A percentile compares a stretch with the other conserved stretches of the same genome.
These are phyloP conservation scores for Phaonia tiefii DNA, from an alignment of 2,888 invertebrate species.

Conservation along the genomic window DNA sequence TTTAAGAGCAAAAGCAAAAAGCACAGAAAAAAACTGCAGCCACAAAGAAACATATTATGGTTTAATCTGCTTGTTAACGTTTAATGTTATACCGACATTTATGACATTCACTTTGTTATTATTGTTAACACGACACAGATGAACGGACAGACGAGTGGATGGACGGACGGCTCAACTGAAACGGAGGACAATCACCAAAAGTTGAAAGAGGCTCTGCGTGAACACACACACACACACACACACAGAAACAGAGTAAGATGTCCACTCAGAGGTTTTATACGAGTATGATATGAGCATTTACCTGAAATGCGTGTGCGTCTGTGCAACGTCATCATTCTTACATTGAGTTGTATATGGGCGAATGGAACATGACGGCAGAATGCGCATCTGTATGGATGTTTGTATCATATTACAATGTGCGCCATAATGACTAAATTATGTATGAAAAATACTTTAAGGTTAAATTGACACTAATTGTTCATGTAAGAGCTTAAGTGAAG, in stretches of 20 bases:
- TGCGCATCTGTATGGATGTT: neutral
- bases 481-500: neutral
- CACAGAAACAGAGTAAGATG: constrained; percentile 9
- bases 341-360: neutral
- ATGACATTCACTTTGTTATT: constrained; percentile 51
- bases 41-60: constrained; percentile 26
- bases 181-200: constrained; percentile 14
- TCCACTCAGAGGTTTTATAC: neutral
- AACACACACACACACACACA: neutral
- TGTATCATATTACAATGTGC: constrained; percentile 49
- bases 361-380: neutral
- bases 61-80: constrained; percentile 60
- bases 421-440: constrained; percentile 42
- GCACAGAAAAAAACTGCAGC: constrained; percentile 12
- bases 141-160: neutral
- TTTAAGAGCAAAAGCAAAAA: neutral
- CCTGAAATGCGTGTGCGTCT: neutral
- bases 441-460: constrained; percentile 21
- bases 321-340: neutral
- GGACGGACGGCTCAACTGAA: neutral
- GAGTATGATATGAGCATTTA: no score
- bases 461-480: constrained; percentile 31
- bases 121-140: constrained; percentile 34
- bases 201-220: neutral
- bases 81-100: constrained; percentile 61